These are phyloP conservation scores for Alviniconcha strummeri DNA, from an alignment of 2,888 invertebrate genomes.

Conservation along the genomic window DNA sequence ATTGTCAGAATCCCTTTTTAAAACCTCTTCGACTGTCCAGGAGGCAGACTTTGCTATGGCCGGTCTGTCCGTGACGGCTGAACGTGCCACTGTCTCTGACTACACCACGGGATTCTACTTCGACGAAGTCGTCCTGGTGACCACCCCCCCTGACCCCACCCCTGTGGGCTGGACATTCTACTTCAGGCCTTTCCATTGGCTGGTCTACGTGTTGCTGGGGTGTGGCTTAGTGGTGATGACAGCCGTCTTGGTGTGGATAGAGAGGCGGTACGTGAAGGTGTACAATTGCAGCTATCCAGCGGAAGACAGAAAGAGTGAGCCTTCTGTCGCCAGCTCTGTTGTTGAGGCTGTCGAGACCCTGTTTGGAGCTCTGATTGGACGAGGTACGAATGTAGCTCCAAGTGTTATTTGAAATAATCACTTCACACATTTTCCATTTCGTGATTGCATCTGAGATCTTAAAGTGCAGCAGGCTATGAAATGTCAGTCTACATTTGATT, in stretches of 20 bases:
- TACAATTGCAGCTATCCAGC: neutral
- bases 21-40: neutral
- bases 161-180: neutral
- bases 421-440: too few relatives aligned
- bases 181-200: conserved; percentile 7
- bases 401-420: too few relatives aligned
- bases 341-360: neutral
- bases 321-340: neutral
- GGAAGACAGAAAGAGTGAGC: neutral
- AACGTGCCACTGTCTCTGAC: neutral
- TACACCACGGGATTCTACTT: conserved; percentile 11
- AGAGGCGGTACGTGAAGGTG: neutral
- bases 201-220: neutral
- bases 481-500: too few relatives aligned
- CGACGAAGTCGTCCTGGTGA: neutral
- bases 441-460: too few relatives aligned
- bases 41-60: conserved; percentile 5
- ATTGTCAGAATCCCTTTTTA: too few relatives aligned
- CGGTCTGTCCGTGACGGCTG: conserved; percentile 5
- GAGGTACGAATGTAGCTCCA: neutral
- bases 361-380: neutral
- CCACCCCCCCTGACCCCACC: neutral
- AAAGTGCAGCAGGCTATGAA: too few relatives aligned
- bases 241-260: neutral
- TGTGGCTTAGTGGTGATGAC: neutral